These are phyloP conservation scores for Cyanistes caeruleus DNA, from an alignment of 2,113 vertebrate species.

Conservation along the genomic window DNA sequence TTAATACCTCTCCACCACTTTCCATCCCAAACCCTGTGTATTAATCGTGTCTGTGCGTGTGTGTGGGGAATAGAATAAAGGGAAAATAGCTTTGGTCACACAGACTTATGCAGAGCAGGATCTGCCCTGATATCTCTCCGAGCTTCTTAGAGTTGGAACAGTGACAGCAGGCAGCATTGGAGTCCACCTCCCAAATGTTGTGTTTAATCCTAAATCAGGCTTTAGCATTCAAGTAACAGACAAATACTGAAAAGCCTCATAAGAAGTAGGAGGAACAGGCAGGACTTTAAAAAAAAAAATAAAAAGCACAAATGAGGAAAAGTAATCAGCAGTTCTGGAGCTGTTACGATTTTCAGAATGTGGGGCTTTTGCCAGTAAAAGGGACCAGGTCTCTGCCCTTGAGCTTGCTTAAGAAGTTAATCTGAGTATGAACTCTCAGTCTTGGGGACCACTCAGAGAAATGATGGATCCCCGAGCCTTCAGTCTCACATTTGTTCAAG, in stretches of 20 bases:
- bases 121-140: neutral
- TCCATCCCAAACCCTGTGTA: neutral
- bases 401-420: conserved; percentile 3
- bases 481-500: neutral
- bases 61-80: neutral
- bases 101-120: neutral
- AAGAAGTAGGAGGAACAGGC: neutral
- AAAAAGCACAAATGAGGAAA: neutral
- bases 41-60: neutral
- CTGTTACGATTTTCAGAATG: neutral
- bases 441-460: neutral
- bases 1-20: neutral
- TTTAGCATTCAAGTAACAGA: neutral
- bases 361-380: neutral
- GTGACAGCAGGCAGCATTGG: conserved; percentile 5
- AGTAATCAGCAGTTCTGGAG: conserved; percentile 6
- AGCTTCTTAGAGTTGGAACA: neutral
- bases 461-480: neutral
- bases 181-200: neutral
- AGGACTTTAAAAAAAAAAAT: neutral
- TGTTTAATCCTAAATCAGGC: conserved; percentile 26
- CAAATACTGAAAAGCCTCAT: conserved; percentile 8
- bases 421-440: neutral
- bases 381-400: neutral
- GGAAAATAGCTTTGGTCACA: neutral